Conservation (phyloP, 92 coral and sea anemone genomes). For the Muricea muricata region DNA sequence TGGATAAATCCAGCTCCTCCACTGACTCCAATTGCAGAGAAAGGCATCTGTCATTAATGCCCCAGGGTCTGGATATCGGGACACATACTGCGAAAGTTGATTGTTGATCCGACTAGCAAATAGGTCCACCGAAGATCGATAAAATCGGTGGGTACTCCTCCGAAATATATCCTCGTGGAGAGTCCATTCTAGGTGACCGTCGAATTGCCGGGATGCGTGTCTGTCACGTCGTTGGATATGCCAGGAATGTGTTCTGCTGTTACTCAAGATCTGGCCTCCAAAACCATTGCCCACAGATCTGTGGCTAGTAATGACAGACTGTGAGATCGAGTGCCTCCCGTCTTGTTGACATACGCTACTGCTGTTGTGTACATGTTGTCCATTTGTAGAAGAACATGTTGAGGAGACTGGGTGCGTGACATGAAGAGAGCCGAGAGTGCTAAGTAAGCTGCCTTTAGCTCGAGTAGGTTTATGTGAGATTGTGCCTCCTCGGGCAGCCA, state of each 20-base stretch:
- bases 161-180: constrained; percentile 43
- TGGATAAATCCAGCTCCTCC: constrained; percentile 59
- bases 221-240: constrained; percentile 70
- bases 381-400: constrained; percentile 52
- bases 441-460: constrained; percentile 58
- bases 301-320: constrained; percentile 39
- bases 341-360: constrained; percentile 64
- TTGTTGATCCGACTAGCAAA: constrained; percentile 60
- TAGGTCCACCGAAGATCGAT: constrained; percentile 65
- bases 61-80: constrained; percentile 62
- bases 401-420: background rate
- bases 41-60: constrained; percentile 63
- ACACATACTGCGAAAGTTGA: constrained; percentile 56
- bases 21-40: constrained; percentile 54
- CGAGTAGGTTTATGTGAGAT: constrained; percentile 63
- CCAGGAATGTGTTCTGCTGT: constrained; percentile 74
- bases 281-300: constrained; percentile 57
- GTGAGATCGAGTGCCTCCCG: constrained; percentile 51
- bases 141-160: constrained; percentile 29
- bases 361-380: constrained; percentile 70
- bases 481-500: constrained; percentile 54
- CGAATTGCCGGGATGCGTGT: constrained; percentile 65
- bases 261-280: constrained; percentile 50
- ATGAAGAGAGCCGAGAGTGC: constrained; percentile 43
- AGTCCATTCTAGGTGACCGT: constrained; percentile 59